Percentiles rank a stretch among this genome's conserved stretches.
These are phyloP conservation scores for Solenopsis fugax DNA, from an alignment of 1,140 invertebrate species.

Conservation along the genomic window DNA sequence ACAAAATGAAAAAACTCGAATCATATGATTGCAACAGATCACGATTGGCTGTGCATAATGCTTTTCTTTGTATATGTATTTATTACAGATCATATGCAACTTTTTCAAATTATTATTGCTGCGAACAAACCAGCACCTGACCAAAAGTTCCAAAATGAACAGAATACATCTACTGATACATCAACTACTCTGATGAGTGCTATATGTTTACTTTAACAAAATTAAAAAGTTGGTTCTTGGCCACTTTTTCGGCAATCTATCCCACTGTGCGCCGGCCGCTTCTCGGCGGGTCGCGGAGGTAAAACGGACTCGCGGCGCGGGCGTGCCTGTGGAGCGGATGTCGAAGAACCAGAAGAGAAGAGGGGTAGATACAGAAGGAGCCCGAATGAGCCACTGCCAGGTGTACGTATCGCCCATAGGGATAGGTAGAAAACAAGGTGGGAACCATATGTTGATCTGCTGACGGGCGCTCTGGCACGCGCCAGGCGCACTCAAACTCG, in stretches of 20 bases:
- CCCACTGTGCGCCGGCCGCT: slow-evolving; percentile 19
- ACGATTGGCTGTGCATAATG: no score
- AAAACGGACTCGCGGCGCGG: slow-evolving; percentile 29
- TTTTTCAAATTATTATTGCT: no score
- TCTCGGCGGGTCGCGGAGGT: slow-evolving; percentile 34
- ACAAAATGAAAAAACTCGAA: no score
- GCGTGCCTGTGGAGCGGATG: slow-evolving; percentile 39
- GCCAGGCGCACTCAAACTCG: slow-evolving; percentile 83
- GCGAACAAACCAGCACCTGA: no score
- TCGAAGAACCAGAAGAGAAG: slow-evolving; percentile 55
- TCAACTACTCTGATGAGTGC: no score
- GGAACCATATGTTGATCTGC: slow-evolving; percentile 85
- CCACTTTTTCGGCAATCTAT: not conserved
- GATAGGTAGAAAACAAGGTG: slow-evolving; percentile 84
- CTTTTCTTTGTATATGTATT: no score
- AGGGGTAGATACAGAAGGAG: slow-evolving; percentile 70
- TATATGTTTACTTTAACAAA: no score
- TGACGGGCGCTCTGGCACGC: slow-evolving; percentile 83
- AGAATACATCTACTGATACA: no score
- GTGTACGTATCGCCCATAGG: slow-evolving; percentile 82
- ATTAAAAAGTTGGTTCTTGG: no score
- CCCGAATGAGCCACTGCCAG: slow-evolving; percentile 79
- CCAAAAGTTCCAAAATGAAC: no score
- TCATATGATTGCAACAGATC: no score
- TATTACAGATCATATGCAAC: no score